These are phyloP conservation scores for Nycteola revayana DNA, from an alignment of 2,888 invertebrate species.

Conservation along the genomic window DNA sequence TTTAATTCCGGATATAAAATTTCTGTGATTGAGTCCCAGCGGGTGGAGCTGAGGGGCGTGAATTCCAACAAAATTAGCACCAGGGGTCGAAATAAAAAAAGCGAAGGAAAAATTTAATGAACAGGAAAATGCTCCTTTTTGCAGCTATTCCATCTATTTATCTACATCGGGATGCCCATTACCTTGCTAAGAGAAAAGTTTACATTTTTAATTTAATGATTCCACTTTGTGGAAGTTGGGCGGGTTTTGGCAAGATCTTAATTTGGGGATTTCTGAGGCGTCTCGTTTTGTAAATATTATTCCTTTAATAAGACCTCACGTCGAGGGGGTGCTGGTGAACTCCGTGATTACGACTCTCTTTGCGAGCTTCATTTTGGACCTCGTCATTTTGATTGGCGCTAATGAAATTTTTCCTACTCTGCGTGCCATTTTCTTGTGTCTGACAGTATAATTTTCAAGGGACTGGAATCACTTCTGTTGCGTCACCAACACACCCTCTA, in stretches of 20 bases:
- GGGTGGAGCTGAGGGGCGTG: conserved; percentile 80
- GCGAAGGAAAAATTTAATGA: conserved; percentile 83
- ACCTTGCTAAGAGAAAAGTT: conserved; percentile 83
- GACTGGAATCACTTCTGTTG: conserved; percentile 61
- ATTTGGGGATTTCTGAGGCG: conserved; percentile 83
- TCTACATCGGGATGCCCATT: conserved; percentile 83
- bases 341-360: conserved; percentile 81
- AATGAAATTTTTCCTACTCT: conserved; percentile 81
- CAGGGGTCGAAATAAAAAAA: conserved; percentile 82
- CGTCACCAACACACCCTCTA: conserved; percentile 69
- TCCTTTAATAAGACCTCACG: conserved; percentile 82
- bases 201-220: conserved; percentile 84
- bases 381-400: conserved; percentile 83
- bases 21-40: conserved; percentile 82
- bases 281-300: conserved; percentile 83
- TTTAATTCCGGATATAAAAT: conserved; percentile 83
- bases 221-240: conserved; percentile 83
- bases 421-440: conserved; percentile 74
- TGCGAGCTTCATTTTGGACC: conserved; percentile 80
- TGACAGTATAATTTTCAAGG: conserved; percentile 77
- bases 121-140: conserved; percentile 83
- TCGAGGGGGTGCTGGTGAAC: conserved; percentile 77
- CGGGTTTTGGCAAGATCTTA: conserved; percentile 82
- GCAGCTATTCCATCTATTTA: conserved; percentile 83
- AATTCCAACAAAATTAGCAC: conserved; percentile 84